Percentiles rank a stretch among this genome's conserved stretches.
Conservation (phyloP, 2,113 vertebrate species). For the Elgaria multicarinata region DNA sequence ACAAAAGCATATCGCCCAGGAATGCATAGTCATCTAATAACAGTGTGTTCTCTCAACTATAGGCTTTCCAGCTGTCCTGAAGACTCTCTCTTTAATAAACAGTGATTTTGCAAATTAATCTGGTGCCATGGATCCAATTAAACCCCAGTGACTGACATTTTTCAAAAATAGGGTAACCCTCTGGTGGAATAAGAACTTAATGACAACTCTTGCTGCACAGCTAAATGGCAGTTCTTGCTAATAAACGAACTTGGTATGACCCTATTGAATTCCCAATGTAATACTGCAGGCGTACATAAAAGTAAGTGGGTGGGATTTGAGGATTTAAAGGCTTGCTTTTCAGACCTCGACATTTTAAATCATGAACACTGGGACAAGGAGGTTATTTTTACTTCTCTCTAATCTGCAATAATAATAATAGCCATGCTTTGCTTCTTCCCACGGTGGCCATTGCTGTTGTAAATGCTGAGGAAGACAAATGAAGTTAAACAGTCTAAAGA, state of each 20-base stretch:
- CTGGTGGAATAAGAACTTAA: constrained; percentile 26
- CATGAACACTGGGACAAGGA: not conserved
- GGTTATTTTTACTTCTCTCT: not conserved
- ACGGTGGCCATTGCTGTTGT: not conserved
- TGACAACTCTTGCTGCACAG: constrained; percentile 6
- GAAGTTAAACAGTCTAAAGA: not conserved
- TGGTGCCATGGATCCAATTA: constrained; percentile 17
- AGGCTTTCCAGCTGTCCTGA: constrained; percentile 12
- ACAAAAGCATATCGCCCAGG: not conserved
- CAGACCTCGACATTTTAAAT: constrained; percentile 1
- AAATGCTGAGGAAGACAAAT: constrained; percentile 17
- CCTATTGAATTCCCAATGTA: constrained; percentile 18
- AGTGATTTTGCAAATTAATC: constrained; percentile 31
- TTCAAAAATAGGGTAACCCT: constrained; percentile 9
- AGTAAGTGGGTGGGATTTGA: constrained; percentile 12
- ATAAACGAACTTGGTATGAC: constrained; percentile 27
- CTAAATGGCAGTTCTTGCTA: constrained; percentile 16
- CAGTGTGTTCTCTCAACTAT: not conserved
- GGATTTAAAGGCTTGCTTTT: constrained; percentile 22
- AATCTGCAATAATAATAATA: not conserved
- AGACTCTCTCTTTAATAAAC: constrained; percentile 17
- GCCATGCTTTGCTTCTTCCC: not conserved
- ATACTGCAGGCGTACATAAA: not conserved
- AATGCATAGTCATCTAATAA: not conserved
- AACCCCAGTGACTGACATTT: constrained; percentile 16